Evolutionary conservation across 2,113 vertebrate species (phyloP).

Genomic region (Menura novaehollandiae): DNA sequence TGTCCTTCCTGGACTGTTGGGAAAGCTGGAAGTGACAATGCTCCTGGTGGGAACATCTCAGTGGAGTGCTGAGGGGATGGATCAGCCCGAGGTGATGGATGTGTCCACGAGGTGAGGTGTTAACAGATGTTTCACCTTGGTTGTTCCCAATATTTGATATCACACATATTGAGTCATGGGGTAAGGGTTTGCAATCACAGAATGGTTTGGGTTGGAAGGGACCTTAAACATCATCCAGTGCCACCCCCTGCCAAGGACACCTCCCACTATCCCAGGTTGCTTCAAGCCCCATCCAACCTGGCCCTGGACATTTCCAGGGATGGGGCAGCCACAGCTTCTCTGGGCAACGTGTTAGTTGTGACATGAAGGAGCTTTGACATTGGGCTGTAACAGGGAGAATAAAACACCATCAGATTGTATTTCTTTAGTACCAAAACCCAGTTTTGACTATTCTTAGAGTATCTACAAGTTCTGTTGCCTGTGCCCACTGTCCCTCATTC

Average conservation of each 20-base stretch:
- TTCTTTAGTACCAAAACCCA: neutral
- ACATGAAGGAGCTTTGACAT: neutral
- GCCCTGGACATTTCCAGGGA: neutral
- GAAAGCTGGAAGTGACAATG: neutral
- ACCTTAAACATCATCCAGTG: neutral
- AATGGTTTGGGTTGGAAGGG: neutral
- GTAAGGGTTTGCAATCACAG: neutral
- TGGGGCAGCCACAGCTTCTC: neutral
- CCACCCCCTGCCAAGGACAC: neutral
- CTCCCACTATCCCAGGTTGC: rapidly evolving
- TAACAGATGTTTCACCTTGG: neutral
- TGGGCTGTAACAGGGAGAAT: neutral
- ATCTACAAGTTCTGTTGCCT: neutral
- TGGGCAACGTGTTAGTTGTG: neutral
- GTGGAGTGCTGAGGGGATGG: neutral
- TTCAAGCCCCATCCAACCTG: rapidly evolving
- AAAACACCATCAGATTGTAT: neutral
- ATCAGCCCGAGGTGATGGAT: neutral
- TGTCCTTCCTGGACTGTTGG: neutral
- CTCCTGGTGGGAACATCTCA: neutral
- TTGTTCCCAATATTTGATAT: neutral
- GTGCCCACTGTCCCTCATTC: neutral
- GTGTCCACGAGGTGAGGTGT: neutral
- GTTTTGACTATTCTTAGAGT: neutral
- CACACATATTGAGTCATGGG: rapidly evolving